A percentile compares a stretch with the other conserved stretches of the same genome.
phyloP scores from a whole-genome alignment of 2,113 vertebrate species.

The Ptilorrhoa leucosticta region DNA sequence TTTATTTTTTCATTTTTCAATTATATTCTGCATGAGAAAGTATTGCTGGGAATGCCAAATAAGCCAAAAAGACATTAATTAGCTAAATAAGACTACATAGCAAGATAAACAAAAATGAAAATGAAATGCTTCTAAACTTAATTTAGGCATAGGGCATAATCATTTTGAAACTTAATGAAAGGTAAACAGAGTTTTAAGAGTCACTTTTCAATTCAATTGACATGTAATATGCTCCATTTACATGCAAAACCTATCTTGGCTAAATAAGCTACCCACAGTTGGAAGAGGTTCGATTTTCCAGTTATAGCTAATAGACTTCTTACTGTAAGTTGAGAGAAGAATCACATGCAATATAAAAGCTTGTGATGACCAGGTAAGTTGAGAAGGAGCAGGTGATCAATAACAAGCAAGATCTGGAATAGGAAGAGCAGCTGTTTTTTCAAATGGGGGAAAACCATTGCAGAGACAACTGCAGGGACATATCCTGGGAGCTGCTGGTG shows the following conservation, averaged over 20 bases:
- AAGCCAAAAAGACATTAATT: background rate
- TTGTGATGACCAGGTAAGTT: background rate
- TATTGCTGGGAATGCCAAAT: background rate
- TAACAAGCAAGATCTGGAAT: background rate
- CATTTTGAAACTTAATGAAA: background rate
- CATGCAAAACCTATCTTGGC: background rate
- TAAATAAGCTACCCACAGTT: background rate
- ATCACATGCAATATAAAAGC: background rate
- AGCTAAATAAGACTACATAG: background rate
- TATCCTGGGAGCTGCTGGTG: background rate
- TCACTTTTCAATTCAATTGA: conserved; percentile 21
- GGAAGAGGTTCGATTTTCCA: conserved; percentile 15
- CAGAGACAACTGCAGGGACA: background rate
- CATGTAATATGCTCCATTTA: background rate
- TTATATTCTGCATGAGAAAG: background rate
- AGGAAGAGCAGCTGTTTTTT: background rate
- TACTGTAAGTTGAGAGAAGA: background rate
- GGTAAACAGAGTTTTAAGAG: conserved; percentile 9
- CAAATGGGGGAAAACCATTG: background rate
- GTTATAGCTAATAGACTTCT: background rate
- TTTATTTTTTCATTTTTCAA: background rate
- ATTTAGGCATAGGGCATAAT: background rate
- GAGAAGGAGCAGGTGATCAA: background rate
- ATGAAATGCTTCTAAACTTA: background rate
- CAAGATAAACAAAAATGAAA: conserved; percentile 9